Percentiles rank a stretch among this genome's conserved stretches.
Evolutionary conservation across 2,797 vertebrate genomes (phyloP).

Genomic region (Ctenosaura bakeri): DNA sequence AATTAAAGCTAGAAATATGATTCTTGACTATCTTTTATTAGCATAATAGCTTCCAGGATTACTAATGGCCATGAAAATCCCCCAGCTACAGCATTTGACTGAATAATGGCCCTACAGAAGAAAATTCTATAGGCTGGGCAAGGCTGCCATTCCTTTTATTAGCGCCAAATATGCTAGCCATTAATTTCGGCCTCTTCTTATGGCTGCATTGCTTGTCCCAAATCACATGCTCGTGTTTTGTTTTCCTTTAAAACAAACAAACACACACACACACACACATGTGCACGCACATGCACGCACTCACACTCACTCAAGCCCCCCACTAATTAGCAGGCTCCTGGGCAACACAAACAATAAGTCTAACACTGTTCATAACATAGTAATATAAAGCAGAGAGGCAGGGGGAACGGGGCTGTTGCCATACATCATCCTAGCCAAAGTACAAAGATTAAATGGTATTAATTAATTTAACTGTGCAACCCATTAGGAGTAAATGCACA

Average conservation of each 20-base stretch:
- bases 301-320: accelerated
- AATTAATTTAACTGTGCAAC: slow-evolving; percentile 62
- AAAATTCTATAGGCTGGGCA: neutral
- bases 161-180: slow-evolving; percentile 4
- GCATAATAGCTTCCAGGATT: slow-evolving; percentile 51
- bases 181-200: slow-evolving; percentile 31
- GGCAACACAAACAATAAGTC: slow-evolving; percentile 43
- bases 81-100: slow-evolving; percentile 21
- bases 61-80: slow-evolving; percentile 40
- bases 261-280: neutral
- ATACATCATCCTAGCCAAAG: slow-evolving; percentile 34
- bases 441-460: slow-evolving; percentile 51
- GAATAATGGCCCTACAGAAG: neutral
- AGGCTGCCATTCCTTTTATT: slow-evolving; percentile 50
- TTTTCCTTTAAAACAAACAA: neutral
- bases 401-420: neutral
- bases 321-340: slow-evolving; percentile 20
- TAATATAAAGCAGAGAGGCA: neutral
- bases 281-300: neutral
- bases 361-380: slow-evolving; percentile 24
- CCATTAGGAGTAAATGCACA: slow-evolving; percentile 62
- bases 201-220: neutral
- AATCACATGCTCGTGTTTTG: slow-evolving; percentile 30
- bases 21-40: slow-evolving; percentile 34
- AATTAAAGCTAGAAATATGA: neutral